Percentiles rank a stretch among this genome's conserved stretches.
phyloP scores from a whole-genome alignment of 1,140 invertebrate species.

The Rhagoletis zephyria region DNA sequence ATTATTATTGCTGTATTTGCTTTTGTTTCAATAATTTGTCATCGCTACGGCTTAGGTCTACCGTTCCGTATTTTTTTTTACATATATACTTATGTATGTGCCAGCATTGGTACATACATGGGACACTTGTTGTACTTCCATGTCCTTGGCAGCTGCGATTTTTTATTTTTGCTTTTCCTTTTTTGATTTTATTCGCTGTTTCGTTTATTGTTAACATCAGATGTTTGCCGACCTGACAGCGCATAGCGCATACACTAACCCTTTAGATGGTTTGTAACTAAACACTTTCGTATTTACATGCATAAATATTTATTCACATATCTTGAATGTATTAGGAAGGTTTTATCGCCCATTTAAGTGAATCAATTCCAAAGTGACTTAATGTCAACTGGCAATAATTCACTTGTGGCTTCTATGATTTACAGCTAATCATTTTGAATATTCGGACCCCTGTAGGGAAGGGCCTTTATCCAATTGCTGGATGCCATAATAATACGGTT shows the following conservation, averaged over 20 bases:
- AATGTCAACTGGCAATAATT: too few species aligned
- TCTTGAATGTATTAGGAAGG: too few species aligned
- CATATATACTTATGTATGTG: not conserved
- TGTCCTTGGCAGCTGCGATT: slow-evolving; percentile 2
- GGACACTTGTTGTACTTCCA: slow-evolving; percentile 38
- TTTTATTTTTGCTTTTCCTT: not conserved
- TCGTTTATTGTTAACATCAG: not conserved
- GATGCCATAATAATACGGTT: too few species aligned
- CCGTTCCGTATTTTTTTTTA: slow-evolving; percentile 1
- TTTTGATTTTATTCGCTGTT: not conserved
- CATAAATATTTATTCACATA: not conserved
- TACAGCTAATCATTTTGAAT: too few species aligned
- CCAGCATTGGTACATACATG: not conserved
- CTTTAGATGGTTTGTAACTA: not conserved
- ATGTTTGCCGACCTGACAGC: not conserved
- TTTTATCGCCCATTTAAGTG: too few species aligned
- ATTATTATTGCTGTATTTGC: not conserved
- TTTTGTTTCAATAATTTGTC: slow-evolving; percentile 43
- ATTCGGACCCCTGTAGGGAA: too few species aligned
- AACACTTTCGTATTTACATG: not conserved
- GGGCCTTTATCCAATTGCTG: too few species aligned
- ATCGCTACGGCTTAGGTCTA: not conserved
- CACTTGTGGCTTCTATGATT: too few species aligned
- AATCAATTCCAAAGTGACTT: too few species aligned
- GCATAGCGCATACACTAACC: slow-evolving; percentile 11